These are phyloP conservation scores for Oryctolagus cuniculus DNA, from an alignment of 2,113 vertebrate genomes.

Conservation along the genomic window mOryCun1.1 NC_091435.1:129317001-129317500, in stretches of 20 bases:
- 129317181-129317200: not conserved
- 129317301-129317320: not conserved
- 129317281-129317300: not conserved
- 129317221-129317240: not conserved
- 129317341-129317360: slow-evolving; percentile 18
- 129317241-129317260: slow-evolving; percentile 50
- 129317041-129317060: rapidly evolving
- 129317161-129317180: not conserved
- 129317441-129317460: slow-evolving; percentile 38
- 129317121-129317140: not conserved
- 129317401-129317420: not conserved
- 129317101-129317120: not conserved
- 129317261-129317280: slow-evolving; percentile 57
- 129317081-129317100: not conserved
- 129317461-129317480: not conserved
- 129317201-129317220: slow-evolving; percentile 63
- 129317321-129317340: slow-evolving; percentile 26
- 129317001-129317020: not conserved
- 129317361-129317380: slow-evolving; percentile 27
- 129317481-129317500: not conserved
- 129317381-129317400: not conserved
- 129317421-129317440: not conserved
- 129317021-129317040: not conserved
- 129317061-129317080: too few species aligned
- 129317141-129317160: not conserved